Evolutionary conservation across 2,888 invertebrate genomes (phyloP).

Genomic region (Amphipoea oculea): DNA sequence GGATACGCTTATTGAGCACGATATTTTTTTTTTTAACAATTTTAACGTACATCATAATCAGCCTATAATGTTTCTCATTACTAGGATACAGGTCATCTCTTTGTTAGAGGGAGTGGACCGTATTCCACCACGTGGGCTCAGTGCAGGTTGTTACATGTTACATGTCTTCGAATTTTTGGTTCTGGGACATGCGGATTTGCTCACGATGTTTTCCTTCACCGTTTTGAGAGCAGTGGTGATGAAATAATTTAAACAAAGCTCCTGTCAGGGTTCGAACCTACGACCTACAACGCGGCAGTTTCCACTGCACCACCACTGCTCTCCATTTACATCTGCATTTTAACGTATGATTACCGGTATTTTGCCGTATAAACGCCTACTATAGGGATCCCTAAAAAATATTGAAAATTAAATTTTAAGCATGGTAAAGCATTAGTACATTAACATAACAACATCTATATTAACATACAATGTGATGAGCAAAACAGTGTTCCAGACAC

Average conservation of each 20-base stretch:
- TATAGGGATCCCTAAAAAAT: not conserved
- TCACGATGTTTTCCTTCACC: not conserved
- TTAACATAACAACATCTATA: conserved; percentile 11
- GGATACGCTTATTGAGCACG: no score
- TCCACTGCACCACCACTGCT: not conserved
- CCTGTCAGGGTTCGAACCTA: not conserved
- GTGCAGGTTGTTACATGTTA: not conserved
- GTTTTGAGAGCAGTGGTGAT: not conserved
- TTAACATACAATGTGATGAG: not conserved
- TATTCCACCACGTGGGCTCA: no score
- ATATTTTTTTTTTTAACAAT: not conserved
- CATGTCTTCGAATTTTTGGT: not conserved
- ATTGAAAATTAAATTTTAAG: not conserved
- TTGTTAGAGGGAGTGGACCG: not conserved
- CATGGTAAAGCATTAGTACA: not conserved
- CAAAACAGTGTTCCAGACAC: not conserved
- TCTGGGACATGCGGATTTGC: not conserved
- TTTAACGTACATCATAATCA: not conserved
- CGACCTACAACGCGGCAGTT: not conserved
- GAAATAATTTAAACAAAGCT: not conserved
- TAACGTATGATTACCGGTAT: no score
- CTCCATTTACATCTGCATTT: not conserved
- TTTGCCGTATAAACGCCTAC: not conserved
- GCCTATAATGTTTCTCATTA: not conserved
- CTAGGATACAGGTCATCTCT: not conserved